Base-by-base conservation (phyloP, 1,140 invertebrate species). In the Trichonephila inaurata region DNA sequence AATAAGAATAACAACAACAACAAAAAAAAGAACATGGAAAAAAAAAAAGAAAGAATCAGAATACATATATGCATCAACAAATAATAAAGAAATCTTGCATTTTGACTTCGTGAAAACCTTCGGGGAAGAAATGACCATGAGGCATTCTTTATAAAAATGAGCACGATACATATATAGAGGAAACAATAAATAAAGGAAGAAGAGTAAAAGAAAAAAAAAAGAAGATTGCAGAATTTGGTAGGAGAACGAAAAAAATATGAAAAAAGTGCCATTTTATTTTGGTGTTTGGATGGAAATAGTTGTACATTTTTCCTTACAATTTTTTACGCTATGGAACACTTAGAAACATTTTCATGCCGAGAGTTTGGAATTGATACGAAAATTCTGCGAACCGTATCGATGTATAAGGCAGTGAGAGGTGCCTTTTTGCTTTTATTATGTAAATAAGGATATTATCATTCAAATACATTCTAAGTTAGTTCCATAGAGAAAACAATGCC, bases 141-240 rank as follows among this genome's bases (percentile, higher is more conserved):
- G 82, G 82, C 44, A 83, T 83, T 83, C 82, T 83, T 60, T 83
- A 60, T 60, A 83, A 60, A 83, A 83, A 83, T 83, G 82, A 83
- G 40, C 44, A 58, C 19, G 82, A 83, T 83, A 83, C 82, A 60
- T 83, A 24, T 58, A 83, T 83, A 21, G 51, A 28, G 51, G 44
- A 58, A 83, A 51, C 51, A 83, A 83, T 60, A 83, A 83, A 83
- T 21, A 83, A 83, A 83, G n/a, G 44, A 83, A 58, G 44, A 12
- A 44, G 40, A 19, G 77, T 40, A 40, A 40, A 40, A 40, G 33
- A 40, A 40, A 40, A 40, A 21, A 44, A 40, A 21, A 44, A 21
- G 19, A 83, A 83, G 10, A 83, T 60, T 77, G 28, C 33, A 18
- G 7, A 51, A 51, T 51, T 51, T 51, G 2, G 51, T 51, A 51